Evolutionary conservation across 2,113 vertebrate species (phyloP).

Genomic region (Toxostoma redivivum): DNA sequence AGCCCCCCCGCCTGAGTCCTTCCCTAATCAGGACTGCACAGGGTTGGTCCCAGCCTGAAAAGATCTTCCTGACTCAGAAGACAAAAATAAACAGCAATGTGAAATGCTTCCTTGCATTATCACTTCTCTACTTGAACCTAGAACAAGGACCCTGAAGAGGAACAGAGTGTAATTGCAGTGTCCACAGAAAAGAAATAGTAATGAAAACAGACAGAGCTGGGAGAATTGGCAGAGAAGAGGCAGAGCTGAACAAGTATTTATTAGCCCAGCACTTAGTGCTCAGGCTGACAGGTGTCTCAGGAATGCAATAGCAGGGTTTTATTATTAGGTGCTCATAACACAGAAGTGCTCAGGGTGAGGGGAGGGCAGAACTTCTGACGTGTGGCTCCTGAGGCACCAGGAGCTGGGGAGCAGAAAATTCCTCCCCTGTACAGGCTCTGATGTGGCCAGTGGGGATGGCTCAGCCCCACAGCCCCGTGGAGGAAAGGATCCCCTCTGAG

Average conservation of each 20-base stretch:
- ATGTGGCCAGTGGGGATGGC: accelerated
- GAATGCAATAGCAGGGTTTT: not conserved
- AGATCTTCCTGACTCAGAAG: slow-evolving; percentile 48
- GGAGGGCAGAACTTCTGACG: not conserved
- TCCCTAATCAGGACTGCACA: not conserved
- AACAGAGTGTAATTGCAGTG: slow-evolving; percentile 58
- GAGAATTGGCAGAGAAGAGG: slow-evolving; percentile 12
- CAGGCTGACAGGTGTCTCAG: slow-evolving; percentile 23
- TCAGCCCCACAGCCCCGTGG: not conserved
- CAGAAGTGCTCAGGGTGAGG: not conserved
- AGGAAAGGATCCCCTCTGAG: not conserved
- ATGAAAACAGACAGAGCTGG: slow-evolving; percentile 38
- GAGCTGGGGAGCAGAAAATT: not conserved
- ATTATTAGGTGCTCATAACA: not conserved
- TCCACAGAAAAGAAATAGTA: slow-evolving; percentile 50
- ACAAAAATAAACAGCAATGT: slow-evolving; percentile 42
- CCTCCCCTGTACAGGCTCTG: not conserved
- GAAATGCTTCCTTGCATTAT: slow-evolving; percentile 48
- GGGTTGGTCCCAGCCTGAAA: slow-evolving; percentile 1
- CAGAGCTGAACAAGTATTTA: slow-evolving; percentile 38
- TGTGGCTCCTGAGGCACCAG: not conserved
- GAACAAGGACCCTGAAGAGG: slow-evolving; percentile 55
- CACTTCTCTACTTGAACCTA: slow-evolving; percentile 37
- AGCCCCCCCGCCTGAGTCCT: accelerated
- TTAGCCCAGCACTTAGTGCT: not conserved